Evolutionary conservation across 2,113 vertebrate species (phyloP), one percentile per base, ranked within the genome.

Genomic region (Calyptommatus sinebrachiatus): DNA sequence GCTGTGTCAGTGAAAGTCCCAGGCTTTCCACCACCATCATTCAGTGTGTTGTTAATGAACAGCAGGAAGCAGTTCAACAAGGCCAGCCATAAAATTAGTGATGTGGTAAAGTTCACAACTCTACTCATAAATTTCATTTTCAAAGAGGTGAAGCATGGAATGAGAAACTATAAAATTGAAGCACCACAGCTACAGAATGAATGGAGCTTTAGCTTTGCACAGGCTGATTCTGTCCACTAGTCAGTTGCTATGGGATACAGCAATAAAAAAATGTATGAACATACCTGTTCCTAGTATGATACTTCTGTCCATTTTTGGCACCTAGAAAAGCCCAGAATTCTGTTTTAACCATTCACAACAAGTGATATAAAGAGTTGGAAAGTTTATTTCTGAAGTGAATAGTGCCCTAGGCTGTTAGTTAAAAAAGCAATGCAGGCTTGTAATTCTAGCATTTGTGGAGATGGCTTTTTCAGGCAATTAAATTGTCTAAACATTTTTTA

Each of bases 111-210:
- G 78, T 77, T 81, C 83, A 84, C 22, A 24, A 78, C 50, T 81
- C 69, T 60, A 50, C 78, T 77, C 83, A 81, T 84, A 84, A 84
- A 81, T 81, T 81, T 77, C 69, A 84, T 84, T 73, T 77, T 79
- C 73, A 80, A 62, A 69, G 69, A 77, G 74, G 74, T 41, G 62
- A 81, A 81, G 83, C 83, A 5, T 84, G 74, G 80, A 78, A 73
- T 77, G 78, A 77, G 69, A 61, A 74, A 74, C 78, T 70, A 73
- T 84, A 84, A 84, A 84, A 81, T 68, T 76, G 18, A 75, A 48
- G 63, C 62, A 66, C 53, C 74, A 73, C 66, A 77, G 78, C 78
- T 73, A 28, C 62, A 8, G 20, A 48, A 50, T 73, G 69, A 80
- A 28, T 28, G 78, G 73, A 68, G 53, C 74, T 71, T 62, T 18